These are phyloP conservation scores for Champsocephalus esox DNA, from an alignment of 2,797 vertebrate genomes.

Conservation along the genomic window DNA sequence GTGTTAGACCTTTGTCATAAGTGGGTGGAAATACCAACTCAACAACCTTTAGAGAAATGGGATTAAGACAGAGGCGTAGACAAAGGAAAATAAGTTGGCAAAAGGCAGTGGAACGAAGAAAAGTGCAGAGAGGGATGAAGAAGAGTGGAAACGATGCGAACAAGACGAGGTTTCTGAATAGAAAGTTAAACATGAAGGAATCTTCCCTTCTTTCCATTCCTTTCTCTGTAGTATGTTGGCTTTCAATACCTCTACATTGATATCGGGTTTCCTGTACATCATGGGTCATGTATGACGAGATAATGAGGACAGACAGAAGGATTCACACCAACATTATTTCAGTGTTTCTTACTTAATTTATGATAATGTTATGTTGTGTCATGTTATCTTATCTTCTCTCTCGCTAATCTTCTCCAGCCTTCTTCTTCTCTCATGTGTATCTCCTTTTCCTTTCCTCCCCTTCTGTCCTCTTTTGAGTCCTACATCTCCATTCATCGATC, in stretches of 20 bases:
- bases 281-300: conserved; percentile 24
- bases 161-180: neutral
- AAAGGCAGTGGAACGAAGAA: conserved; percentile 6
- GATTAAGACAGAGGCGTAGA: conserved; percentile 46
- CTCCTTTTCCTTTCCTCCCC: neutral
- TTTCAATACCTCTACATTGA: neutral
- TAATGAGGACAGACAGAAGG: conserved; percentile 14
- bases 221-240: conserved; percentile 13
- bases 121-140: neutral
- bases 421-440: neutral
- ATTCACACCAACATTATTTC: conserved; percentile 22
- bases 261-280: conserved; percentile 1
- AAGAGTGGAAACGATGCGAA: neutral
- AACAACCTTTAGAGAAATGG: conserved; percentile 35
- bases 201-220: neutral
- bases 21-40: conserved; percentile 50
- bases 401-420: conserved; percentile 3
- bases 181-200: neutral
- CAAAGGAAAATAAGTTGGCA: conserved; percentile 15
- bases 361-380: conserved; percentile 28
- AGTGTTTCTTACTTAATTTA: conserved; percentile 32
- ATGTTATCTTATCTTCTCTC: conserved; percentile 13
- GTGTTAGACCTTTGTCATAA: conserved; percentile 64
- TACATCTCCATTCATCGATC: conserved; percentile 31
- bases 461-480: neutral